Evolutionary conservation across 2,888 invertebrate genomes (phyloP), one percentile per base, ranked within the genome.

Genomic region (Poecilus cupreus): DNA sequence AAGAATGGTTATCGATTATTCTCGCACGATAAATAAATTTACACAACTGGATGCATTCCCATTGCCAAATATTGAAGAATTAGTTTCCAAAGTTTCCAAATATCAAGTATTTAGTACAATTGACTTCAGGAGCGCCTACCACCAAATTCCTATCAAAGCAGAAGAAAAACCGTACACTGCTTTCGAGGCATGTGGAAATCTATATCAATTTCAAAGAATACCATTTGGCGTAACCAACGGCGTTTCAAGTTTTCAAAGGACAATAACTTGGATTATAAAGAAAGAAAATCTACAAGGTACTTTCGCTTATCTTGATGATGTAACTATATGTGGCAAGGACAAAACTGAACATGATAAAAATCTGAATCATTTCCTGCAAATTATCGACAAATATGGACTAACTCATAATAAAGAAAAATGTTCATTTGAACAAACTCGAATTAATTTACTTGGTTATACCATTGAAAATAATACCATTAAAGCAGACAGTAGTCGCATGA

Each of bases 1-100:
- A 24, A 43, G 84, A 26, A 82, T 83, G 81, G 85, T 84, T 1
- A 83, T 85, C 8, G 85, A 86, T 43, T 86, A 85, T 76, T 85
- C 85, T 0, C 75, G 60, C 37, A 85, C 84, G 13, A 83, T 85
- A 13, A 86, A 85, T 43, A 80, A 57, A 76, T 85, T 70, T 43
- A 85, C 85, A 2, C 16, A 81, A 39, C 51, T 85, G 2, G 85
- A 85, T 43, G 84, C 84, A 1, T 84, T 80, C 70, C 83, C 83
- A 2, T 54, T 85, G 20, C 85, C 84, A 32, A 70, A 81, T 70
- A 74, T 82, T 20, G 80, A 82, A 76, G 64, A 79, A 3, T 46
- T 83, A 11, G 76, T 83, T 18, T 46, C 49, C 6, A 82, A 75
- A 57, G 72, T 83, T 10, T 60, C 83, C 11, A 76, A 81, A 10